phyloP scores from a whole-genome alignment of 2,888 invertebrate genomes.

The Caenorhabditis macrosperma region DNA sequence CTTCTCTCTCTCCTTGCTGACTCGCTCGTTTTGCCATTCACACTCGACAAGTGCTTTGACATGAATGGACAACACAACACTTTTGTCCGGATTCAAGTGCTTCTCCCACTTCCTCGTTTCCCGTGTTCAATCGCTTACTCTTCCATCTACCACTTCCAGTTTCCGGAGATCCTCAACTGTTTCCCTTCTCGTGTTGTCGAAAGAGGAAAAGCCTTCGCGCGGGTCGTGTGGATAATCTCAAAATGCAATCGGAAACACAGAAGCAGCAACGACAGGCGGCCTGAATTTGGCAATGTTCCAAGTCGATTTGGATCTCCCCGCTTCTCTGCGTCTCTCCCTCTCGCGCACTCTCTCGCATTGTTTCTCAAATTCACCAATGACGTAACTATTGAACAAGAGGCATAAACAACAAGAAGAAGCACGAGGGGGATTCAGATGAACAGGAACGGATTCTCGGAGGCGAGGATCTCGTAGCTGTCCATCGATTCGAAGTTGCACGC shows the following conservation, averaged over 20 bases:
- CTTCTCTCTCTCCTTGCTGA: no score
- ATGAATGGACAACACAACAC: no score
- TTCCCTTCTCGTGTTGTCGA: not conserved
- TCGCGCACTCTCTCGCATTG: conserved; percentile 9
- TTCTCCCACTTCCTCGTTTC: not conserved
- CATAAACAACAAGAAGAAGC: not conserved
- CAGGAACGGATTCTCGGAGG: conserved; percentile 42
- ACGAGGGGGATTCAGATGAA: not conserved
- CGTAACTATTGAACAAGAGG: not conserved
- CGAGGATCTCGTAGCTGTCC: conserved; percentile 27
- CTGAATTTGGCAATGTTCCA: conserved; percentile 35
- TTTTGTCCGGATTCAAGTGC: conserved; percentile 28
- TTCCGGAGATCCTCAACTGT: not conserved
- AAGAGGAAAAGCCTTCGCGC: not conserved
- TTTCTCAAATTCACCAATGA: conserved; percentile 8
- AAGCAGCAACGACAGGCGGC: conserved; percentile 17
- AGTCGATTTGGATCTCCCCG: conserved; percentile 6
- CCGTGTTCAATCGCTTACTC: no score
- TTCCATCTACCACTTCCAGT: not conserved
- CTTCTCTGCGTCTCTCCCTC: conserved; percentile 5
- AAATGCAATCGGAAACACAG: not conserved
- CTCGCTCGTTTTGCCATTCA: no score
- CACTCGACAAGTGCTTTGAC: no score
- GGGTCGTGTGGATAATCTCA: not conserved
- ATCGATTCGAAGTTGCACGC: conserved; percentile 45